phyloP scores from a whole-genome alignment of 1,140 invertebrate genomes.

The Drosophila tropicalis region DNA sequence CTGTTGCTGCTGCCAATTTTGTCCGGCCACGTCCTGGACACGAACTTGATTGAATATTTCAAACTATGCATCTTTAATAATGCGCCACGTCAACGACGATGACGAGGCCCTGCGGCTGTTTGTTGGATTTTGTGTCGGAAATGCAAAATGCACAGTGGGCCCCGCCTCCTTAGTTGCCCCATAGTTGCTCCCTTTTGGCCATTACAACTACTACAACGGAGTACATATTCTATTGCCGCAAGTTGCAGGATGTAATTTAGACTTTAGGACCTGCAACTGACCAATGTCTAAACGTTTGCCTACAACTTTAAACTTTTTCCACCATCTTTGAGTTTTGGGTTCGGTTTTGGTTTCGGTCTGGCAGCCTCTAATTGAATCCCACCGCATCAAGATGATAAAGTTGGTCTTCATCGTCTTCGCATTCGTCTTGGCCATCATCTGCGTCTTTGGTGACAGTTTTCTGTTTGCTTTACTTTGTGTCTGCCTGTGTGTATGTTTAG shows the following conservation, averaged over 20 bases:
- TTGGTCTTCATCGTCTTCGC: conserved; percentile 51
- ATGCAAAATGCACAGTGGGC: conserved; percentile 59
- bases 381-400: conserved; percentile 74
- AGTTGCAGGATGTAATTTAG: conserved; percentile 45
- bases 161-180: conserved; percentile 10
- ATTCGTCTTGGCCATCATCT: conserved; percentile 28
- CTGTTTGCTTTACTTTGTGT: conserved; percentile 14
- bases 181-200: not conserved
- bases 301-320: conserved; percentile 49
- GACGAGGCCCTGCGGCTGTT: conserved; percentile 58
- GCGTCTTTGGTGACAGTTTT: conserved; percentile 10
- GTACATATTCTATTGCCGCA: conserved; percentile 6
- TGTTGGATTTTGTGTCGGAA: conserved; percentile 50
- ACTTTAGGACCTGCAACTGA: conserved; percentile 56
- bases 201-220: not conserved
- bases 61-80: conserved; percentile 80
- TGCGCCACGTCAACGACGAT: conserved; percentile 57
- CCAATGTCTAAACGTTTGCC: conserved; percentile 43
- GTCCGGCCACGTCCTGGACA: conserved; percentile 50
- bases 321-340: conserved; percentile 13
- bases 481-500: conserved; percentile 70
- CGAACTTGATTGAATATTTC: conserved; percentile 77
- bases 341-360: conserved; percentile 46
- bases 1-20: conserved; percentile 56
- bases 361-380: conserved; percentile 74